These are phyloP conservation scores for Calcarius lapponicus DNA, from an alignment of 2,797 vertebrate genomes.

Conservation along the genomic window DNA sequence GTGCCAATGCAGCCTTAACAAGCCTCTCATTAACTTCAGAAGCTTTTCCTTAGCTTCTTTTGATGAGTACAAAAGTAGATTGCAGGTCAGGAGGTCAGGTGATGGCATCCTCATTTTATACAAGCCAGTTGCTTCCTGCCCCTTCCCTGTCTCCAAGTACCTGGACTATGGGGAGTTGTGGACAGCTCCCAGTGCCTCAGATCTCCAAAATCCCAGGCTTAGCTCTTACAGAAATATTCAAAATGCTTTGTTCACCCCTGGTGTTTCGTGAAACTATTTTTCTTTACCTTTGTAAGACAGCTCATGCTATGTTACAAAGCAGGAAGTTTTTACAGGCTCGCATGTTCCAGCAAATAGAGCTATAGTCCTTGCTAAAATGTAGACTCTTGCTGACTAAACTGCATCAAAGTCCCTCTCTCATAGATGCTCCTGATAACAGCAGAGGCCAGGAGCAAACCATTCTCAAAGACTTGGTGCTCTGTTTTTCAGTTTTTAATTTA, in stretches of 20 bases:
- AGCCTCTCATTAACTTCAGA: background rate
- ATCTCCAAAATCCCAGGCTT: background rate
- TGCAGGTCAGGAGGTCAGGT: background rate
- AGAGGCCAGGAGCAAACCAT: slow-evolving; percentile 22
- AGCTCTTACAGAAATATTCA: background rate
- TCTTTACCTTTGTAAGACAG: slow-evolving; percentile 22
- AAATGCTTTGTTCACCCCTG: background rate
- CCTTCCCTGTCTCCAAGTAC: background rate
- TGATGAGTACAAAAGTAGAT: background rate
- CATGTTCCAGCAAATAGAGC: background rate
- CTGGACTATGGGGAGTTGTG: background rate
- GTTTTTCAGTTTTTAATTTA: slow-evolving; percentile 37
- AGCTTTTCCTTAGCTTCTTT: slow-evolving; percentile 33
- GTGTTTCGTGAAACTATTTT: slow-evolving; percentile 40
- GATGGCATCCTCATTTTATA: background rate
- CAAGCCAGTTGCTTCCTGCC: background rate
- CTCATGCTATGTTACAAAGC: background rate
- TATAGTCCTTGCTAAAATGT: slow-evolving; percentile 28
- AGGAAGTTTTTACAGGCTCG: background rate
- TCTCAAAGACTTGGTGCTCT: slow-evolving; percentile 40
- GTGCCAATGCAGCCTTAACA: background rate
- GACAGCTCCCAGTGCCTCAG: slow-evolving; percentile 1
- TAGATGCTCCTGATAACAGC: background rate
- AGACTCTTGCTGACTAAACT: background rate
- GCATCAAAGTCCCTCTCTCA: slow-evolving; percentile 25